A percentile compares a stretch with the other conserved stretches of the same genome.
These are phyloP conservation scores for Leucophenga montana DNA, from an alignment of 2,888 invertebrate species.

Conservation along the genomic window DNA sequence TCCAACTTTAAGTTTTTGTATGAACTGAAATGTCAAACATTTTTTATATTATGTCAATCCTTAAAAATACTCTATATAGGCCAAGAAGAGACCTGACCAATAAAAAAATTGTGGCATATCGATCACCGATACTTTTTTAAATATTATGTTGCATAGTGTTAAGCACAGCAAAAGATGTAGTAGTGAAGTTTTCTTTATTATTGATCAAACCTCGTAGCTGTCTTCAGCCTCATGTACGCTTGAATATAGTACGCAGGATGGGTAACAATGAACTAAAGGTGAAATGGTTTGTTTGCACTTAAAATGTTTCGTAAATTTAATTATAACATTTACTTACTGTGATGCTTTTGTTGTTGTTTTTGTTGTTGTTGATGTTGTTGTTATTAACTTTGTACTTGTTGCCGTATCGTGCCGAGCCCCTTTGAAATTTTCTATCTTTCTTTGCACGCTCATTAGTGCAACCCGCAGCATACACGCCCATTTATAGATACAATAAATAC, in stretches of 20 bases:
- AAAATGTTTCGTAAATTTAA: constrained; percentile 50
- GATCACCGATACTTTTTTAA: no score
- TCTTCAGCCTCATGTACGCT: constrained; percentile 43
- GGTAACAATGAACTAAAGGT: constrained; percentile 27
- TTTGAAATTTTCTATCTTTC: not conserved
- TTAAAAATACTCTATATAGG: no score
- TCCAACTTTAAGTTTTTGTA: no score
- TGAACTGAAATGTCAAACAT: no score
- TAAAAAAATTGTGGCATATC: no score
- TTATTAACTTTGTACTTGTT: constrained; percentile 6
- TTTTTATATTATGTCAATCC: no score
- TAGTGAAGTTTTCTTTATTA: no score
- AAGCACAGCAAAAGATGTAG: not conserved
- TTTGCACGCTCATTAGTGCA: constrained; percentile 11
- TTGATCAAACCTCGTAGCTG: constrained; percentile 19
- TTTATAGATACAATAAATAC: not conserved
- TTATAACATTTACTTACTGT: constrained; percentile 48
- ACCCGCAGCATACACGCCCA: not conserved
- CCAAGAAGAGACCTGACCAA: no score
- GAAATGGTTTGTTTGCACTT: constrained; percentile 42
- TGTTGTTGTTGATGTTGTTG: constrained; percentile 6
- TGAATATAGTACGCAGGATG: constrained; percentile 10
- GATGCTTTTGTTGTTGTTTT: constrained; percentile 6
- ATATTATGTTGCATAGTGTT: no score
- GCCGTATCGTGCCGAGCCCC: not conserved